These are phyloP conservation scores for Alligator mississippiensis DNA, from an alignment of 2,113 vertebrate genomes.

Conservation along the genomic window DNA sequence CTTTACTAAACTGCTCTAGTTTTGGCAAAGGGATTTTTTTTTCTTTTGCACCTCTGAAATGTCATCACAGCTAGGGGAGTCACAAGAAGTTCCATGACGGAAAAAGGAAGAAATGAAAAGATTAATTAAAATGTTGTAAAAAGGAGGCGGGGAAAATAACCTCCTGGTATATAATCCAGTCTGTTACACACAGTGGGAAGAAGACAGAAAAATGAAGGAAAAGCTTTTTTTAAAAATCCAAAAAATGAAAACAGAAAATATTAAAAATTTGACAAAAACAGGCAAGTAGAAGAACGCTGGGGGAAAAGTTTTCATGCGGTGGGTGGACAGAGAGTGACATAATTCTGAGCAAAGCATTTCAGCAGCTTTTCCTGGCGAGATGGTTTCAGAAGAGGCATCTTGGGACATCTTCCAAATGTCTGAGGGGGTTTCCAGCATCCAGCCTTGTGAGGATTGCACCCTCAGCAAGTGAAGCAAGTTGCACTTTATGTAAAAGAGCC, in stretches of 20 bases:
- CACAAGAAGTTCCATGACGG: neutral
- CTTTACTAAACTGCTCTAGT: neutral
- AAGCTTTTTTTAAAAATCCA: no score
- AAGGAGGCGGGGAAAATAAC: neutral
- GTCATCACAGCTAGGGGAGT: neutral
- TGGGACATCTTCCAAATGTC: neutral
- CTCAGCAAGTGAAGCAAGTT: no score
- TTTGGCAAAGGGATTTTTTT: neutral
- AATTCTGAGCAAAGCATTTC: neutral
- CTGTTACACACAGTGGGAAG: neutral
- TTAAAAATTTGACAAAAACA: no score
- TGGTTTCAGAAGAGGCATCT: neutral
- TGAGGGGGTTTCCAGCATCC: no score
- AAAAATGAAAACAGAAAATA: no score
- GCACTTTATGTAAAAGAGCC: no score
- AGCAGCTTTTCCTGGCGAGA: neutral
- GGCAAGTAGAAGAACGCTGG: no score
- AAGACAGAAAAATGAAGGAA: no score
- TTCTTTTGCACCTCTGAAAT: neutral
- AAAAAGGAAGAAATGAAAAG: neutral
- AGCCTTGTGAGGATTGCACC: no score
- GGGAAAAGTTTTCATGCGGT: neutral
- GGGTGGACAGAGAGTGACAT: no score
- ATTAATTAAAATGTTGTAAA: neutral
- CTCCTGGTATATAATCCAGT: neutral